Conservation (phyloP, 2,888 invertebrate species). For the Drosophila siamana region DNA sequence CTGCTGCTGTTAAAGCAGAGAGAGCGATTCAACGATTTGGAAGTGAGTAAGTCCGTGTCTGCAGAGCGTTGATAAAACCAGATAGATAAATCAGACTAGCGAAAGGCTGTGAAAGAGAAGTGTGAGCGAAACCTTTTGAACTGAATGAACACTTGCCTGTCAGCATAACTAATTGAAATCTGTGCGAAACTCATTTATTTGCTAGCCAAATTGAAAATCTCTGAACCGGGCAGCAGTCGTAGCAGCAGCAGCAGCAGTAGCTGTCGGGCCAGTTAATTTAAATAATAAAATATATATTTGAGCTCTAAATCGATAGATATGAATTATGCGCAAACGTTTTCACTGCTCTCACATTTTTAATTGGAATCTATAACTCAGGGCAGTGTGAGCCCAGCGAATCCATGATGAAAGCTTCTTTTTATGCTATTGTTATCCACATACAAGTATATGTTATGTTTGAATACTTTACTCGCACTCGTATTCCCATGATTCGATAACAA, state of each 20-base stretch:
- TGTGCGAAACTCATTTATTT: conserved; percentile 50
- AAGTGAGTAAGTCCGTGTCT: conserved; percentile 37
- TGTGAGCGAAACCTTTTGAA: conserved; percentile 10
- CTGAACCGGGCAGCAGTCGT: no score
- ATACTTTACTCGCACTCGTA: background rate
- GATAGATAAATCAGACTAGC: conserved; percentile 36
- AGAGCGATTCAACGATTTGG: conserved; percentile 29
- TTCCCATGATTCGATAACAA: conserved; percentile 68
- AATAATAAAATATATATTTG: conserved; percentile 55
- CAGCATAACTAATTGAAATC: conserved; percentile 49
- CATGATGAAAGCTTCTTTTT: background rate
- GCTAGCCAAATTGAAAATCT: conserved; percentile 29
- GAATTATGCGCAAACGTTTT: conserved; percentile 34
- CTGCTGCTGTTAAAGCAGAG: background rate
- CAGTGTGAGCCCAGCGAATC: conserved; percentile 4
- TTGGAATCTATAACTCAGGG: conserved; percentile 3
- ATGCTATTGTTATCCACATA: conserved; percentile 42
- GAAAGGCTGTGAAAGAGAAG: background rate
- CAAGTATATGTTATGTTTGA: conserved; percentile 19
- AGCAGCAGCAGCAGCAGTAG: conserved; percentile 17
- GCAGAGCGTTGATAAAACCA: conserved; percentile 48
- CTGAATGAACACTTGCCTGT: conserved; percentile 22
- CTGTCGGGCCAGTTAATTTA: conserved; percentile 51
- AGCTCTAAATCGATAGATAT: conserved; percentile 46
- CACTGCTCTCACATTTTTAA: background rate